Conservation (phyloP, 2,113 vertebrate genomes). For the Irena cyanogastra region DNA sequence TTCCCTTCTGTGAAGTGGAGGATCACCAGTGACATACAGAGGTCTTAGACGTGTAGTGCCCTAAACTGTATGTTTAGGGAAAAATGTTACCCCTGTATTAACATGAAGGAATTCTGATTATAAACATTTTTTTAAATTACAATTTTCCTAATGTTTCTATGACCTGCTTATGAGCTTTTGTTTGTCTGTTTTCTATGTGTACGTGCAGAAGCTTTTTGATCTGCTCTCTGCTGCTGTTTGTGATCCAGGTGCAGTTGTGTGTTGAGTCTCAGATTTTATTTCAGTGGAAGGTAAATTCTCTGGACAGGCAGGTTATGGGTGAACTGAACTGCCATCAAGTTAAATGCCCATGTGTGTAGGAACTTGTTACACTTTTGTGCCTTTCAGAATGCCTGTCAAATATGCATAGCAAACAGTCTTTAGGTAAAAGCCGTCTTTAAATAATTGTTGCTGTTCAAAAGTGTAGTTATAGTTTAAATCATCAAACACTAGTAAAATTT, state of each 20-base stretch:
- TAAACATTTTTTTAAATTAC: no score
- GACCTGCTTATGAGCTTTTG: background rate
- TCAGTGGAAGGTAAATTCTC: background rate
- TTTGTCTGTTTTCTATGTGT: background rate
- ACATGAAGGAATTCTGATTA: background rate
- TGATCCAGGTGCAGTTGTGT: background rate
- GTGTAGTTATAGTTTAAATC: background rate
- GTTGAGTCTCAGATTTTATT: background rate
- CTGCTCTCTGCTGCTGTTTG: background rate
- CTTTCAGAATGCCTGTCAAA: background rate
- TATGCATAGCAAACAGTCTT: background rate
- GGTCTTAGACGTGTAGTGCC: accelerated
- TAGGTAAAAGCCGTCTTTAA: background rate
- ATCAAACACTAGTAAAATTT: background rate
- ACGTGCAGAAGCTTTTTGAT: background rate
- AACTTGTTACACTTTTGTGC: background rate
- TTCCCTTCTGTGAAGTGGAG: background rate
- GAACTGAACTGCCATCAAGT: background rate
- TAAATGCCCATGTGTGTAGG: background rate
- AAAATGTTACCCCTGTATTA: background rate
- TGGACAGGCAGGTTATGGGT: background rate
- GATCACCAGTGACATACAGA: background rate
- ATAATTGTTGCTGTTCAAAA: background rate
- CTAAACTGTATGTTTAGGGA: background rate
- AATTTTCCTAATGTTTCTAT: no score